phyloP scores from a whole-genome alignment of 2,797 vertebrate species.

The Falco concolor region DNA sequence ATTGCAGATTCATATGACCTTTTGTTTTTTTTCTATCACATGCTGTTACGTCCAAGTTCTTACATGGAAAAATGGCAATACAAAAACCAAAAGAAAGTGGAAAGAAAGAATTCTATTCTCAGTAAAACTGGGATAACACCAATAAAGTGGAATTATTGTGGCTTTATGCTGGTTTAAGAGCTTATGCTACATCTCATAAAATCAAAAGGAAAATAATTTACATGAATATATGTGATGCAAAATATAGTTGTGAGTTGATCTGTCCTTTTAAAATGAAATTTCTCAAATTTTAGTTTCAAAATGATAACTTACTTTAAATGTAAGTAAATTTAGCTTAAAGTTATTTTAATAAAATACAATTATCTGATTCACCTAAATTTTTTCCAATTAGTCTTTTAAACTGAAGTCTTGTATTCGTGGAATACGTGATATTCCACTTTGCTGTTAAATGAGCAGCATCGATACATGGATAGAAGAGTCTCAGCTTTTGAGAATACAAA shows the following conservation, averaged over 20 bases:
- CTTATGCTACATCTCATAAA: background rate
- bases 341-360: accelerated
- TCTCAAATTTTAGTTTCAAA: background rate
- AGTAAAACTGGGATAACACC: background rate
- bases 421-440: background rate
- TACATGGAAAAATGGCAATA: background rate
- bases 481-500: constrained; percentile 23
- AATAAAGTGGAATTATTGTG: background rate
- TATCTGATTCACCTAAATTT: background rate
- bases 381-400: background rate
- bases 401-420: background rate
- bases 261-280: background rate
- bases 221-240: background rate
- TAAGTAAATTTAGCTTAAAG: background rate
- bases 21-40: background rate
- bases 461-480: background rate
- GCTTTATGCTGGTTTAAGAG: background rate
- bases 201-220: background rate
- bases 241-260: background rate
- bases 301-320: background rate
- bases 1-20: background rate
- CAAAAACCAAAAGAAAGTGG: background rate
- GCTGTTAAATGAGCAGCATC: background rate
- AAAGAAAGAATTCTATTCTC: background rate
- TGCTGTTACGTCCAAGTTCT: background rate